These are phyloP conservation scores for Gambelia wislizenii DNA, from an alignment of 2,797 vertebrate genomes.

Conservation along the genomic window DNA sequence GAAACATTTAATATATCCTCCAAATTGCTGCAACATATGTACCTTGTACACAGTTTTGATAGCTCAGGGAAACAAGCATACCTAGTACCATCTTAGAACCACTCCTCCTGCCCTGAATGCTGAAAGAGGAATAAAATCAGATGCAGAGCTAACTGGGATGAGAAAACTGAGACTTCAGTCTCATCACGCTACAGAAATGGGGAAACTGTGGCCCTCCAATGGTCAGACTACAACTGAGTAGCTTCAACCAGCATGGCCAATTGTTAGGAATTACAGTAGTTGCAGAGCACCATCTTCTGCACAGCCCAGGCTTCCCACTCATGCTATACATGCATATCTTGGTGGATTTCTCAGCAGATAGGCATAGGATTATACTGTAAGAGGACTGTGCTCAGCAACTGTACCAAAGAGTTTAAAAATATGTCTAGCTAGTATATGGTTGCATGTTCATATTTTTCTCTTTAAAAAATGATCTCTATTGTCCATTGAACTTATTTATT, in stretches of 20 bases:
- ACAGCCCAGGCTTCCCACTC: too few species aligned
- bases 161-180: background rate
- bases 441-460: background rate
- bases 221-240: background rate
- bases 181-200: too few species aligned
- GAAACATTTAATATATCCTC: background rate
- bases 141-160: background rate
- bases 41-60: background rate
- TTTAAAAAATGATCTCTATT: background rate
- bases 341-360: background rate
- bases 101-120: background rate
- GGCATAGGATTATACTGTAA: background rate
- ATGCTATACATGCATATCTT: background rate
- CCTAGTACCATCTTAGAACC: background rate
- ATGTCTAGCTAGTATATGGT: background rate
- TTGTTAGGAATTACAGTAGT: background rate
- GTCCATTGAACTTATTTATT: background rate
- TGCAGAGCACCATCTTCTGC: background rate
- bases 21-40: background rate
- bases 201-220: background rate
- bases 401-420: background rate
- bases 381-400: background rate
- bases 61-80: background rate
- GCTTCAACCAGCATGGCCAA: background rate
- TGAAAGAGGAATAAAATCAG: background rate